Conservation (phyloP, 2,888 invertebrate species). For the Zootermopsis nevadensis region DNA sequence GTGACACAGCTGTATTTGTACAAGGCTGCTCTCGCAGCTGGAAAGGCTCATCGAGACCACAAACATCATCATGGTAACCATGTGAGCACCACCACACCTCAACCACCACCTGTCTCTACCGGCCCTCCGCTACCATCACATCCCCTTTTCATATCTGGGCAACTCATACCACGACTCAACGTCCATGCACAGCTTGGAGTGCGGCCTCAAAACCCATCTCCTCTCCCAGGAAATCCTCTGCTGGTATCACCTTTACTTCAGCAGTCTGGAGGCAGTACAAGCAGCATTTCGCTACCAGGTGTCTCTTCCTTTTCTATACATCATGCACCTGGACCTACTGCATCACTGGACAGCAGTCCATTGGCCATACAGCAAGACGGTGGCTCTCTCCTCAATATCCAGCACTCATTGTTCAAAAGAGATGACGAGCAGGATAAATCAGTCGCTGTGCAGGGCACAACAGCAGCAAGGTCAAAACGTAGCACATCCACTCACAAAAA, state of each 20-base stretch:
- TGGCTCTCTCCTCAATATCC: background rate
- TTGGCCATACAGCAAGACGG: background rate
- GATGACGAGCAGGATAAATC: conserved; percentile 53
- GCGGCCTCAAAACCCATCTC: background rate
- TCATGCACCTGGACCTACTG: background rate
- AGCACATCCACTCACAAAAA: background rate
- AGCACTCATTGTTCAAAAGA: conserved; percentile 55
- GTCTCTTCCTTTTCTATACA: conserved; percentile 25
- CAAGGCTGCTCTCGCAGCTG: conserved; percentile 83
- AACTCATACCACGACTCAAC: conserved; percentile 45
- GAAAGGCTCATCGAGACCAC: conserved; percentile 88
- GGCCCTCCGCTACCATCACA: conserved; percentile 57
- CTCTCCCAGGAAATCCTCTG: background rate
- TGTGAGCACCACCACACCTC: conserved; percentile 71
- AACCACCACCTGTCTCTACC: conserved; percentile 64
- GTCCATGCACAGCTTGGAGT: conserved; percentile 35
- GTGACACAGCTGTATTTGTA: conserved; percentile 85
- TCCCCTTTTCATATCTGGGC: conserved; percentile 54
- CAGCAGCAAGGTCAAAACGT: background rate
- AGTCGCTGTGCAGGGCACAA: background rate
- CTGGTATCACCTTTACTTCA: background rate
- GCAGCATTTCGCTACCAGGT: conserved; percentile 27
- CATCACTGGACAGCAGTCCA: background rate
- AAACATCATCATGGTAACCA: conserved; percentile 89
- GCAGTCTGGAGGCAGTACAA: background rate